Conservation (phyloP, 2,888 invertebrate genomes). For the Leucozona laternaria region DNA sequence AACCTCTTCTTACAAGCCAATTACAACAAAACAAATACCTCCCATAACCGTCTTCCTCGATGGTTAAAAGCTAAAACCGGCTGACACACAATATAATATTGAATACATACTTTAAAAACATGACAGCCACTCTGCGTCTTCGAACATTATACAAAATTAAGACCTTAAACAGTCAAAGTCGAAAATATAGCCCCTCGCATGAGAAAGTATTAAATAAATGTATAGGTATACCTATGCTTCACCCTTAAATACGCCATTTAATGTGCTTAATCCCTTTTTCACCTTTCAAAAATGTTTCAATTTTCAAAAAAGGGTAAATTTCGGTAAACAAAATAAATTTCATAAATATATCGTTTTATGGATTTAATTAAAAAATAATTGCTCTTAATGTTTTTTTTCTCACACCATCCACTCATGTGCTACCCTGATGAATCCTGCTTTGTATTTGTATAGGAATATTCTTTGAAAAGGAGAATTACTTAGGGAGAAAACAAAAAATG, state of each 20-base stretch:
- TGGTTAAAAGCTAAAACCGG: not conserved
- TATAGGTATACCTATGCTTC: not conserved
- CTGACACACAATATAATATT: not conserved
- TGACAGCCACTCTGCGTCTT: slow-evolving; percentile 4
- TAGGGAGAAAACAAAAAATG: slow-evolving; percentile 10
- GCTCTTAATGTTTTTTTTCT: slow-evolving; percentile 31
- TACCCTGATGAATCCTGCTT: too few species aligned
- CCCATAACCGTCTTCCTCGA: not conserved
- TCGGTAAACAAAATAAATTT: slow-evolving; percentile 64
- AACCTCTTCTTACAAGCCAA: not conserved
- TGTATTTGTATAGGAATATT: not conserved
- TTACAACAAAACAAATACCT: not conserved
- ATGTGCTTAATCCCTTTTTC: slow-evolving; percentile 13
- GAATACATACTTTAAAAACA: not conserved
- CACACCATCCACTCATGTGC: not conserved
- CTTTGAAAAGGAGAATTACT: slow-evolving; percentile 9
- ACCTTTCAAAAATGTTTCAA: slow-evolving; percentile 31
- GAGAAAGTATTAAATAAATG: not conserved
- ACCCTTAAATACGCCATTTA: not conserved
- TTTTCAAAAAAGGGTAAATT: slow-evolving; percentile 30
- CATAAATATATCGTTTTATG: slow-evolving; percentile 73
- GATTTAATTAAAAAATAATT: slow-evolving; percentile 75
- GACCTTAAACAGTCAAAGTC: slow-evolving; percentile 38
- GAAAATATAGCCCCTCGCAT: slow-evolving; percentile 15
- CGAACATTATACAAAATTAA: slow-evolving; percentile 34